These are phyloP conservation scores for Isoperla grammatica DNA, from an alignment of 2,888 invertebrate species.

Conservation along the genomic window DNA sequence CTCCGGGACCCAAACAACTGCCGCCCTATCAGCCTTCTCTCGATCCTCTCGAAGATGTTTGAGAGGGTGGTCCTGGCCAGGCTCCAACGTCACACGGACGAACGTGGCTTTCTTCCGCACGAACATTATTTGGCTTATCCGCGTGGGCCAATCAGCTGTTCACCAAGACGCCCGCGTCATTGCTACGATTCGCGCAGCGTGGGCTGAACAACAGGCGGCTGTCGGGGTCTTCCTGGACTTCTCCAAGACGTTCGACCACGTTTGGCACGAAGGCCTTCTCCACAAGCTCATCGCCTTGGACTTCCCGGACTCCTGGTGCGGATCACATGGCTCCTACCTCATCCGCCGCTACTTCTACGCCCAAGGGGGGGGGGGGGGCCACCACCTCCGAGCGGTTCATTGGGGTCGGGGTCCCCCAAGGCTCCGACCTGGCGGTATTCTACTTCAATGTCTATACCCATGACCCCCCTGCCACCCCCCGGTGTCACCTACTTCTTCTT, in stretches of 20 bases:
- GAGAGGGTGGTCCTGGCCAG: constrained; percentile 28
- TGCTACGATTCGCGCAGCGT: too few relatives aligned
- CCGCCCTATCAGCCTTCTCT: constrained; percentile 35
- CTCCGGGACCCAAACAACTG: constrained; percentile 28
- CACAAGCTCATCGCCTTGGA: constrained; percentile 18
- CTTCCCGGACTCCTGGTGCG: not conserved
- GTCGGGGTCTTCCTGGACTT: constrained; percentile 10
- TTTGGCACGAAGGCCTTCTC: constrained; percentile 16
- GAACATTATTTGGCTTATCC: too few relatives aligned
- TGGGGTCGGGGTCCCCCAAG: too few relatives aligned
- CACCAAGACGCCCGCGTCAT: too few relatives aligned
- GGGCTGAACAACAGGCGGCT: too few relatives aligned
- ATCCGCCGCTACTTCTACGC: not conserved
- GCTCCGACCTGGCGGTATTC: too few relatives aligned
- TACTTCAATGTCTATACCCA: too few relatives aligned
- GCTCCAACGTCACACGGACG: constrained; percentile 25
- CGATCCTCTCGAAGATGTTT: too few relatives aligned
- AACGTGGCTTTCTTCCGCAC: too few relatives aligned
- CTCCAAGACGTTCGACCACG: constrained; percentile 7
- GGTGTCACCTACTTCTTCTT: too few relatives aligned
- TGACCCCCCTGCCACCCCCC: too few relatives aligned
- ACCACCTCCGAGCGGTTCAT: not conserved
- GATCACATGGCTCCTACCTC: not conserved
- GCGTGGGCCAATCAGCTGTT: too few relatives aligned
- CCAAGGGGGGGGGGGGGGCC: not conserved